These are phyloP conservation scores for Phocides pigmalion DNA, from an alignment of 1,140 invertebrate genomes.

Conservation along the genomic window DNA sequence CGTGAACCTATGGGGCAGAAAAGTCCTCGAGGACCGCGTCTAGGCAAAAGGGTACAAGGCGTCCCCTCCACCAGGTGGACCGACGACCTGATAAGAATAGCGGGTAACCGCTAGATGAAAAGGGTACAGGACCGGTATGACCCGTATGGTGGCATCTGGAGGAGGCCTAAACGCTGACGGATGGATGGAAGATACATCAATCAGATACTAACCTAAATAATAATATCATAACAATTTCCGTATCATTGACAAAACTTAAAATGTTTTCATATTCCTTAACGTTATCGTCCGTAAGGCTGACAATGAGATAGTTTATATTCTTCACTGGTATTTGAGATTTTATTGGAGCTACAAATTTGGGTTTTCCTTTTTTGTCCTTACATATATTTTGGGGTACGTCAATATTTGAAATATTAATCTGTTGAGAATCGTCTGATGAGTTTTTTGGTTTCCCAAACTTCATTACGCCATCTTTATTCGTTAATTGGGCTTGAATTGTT, in stretches of 20 bases:
- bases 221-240: conserved; percentile 47
- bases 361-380: conserved; percentile 45
- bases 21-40: no score
- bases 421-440: not conserved
- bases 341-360: conserved; percentile 60
- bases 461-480: conserved; percentile 65
- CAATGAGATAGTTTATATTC: conserved; percentile 48
- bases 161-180: no score
- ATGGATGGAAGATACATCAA: no score
- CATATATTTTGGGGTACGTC: not conserved
- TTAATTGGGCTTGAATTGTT: conserved; percentile 58
- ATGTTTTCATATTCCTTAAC: conserved; percentile 3
- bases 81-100: no score
- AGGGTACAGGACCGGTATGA: no score
- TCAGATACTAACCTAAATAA: conserved; percentile 52
- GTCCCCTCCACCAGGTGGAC: no score
- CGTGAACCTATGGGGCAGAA: no score
- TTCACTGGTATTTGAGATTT: conserved; percentile 59
- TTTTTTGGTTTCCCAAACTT: conserved; percentile 60
- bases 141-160: no score
- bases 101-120: no score
- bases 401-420: not conserved
- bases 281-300: conserved; percentile 41
- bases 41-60: no score
- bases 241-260: not conserved